These are phyloP conservation scores for Pongo abelii DNA, from an alignment of 2,113 vertebrate genomes.

Conservation along the genomic window DNA sequence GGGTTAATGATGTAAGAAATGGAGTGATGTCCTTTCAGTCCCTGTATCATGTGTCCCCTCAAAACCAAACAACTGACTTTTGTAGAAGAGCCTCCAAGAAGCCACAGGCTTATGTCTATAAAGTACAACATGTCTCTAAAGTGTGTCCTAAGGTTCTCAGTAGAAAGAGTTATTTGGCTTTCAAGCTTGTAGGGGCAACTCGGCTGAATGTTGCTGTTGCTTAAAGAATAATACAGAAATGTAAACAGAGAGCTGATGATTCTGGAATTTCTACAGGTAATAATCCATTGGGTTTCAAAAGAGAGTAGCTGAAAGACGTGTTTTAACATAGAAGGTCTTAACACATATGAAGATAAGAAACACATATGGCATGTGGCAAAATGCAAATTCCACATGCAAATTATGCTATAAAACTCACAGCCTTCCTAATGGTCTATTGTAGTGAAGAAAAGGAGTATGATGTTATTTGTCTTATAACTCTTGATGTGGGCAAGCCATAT, in stretches of 20 bases:
- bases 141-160: accelerated
- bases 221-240: background rate
- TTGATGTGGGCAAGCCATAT: background rate
- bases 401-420: background rate
- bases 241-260: accelerated
- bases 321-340: background rate
- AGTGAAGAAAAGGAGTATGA: background rate
- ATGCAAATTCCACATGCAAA: background rate
- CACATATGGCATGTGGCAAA: background rate
- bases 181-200: background rate
- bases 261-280: background rate
- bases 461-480: background rate
- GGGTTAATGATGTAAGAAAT: background rate
- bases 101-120: background rate
- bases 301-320: background rate
- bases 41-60: accelerated
- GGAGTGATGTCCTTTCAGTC: background rate
- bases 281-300: background rate
- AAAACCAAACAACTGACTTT: background rate
- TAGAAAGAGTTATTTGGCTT: background rate
- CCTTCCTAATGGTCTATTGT: background rate
- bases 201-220: background rate
- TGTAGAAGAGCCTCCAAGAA: background rate
- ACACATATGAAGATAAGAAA: background rate
- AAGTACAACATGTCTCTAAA: accelerated